These are phyloP conservation scores for Varanus komodoensis DNA, from an alignment of 2,113 vertebrate species.

Conservation along the genomic window DNA sequence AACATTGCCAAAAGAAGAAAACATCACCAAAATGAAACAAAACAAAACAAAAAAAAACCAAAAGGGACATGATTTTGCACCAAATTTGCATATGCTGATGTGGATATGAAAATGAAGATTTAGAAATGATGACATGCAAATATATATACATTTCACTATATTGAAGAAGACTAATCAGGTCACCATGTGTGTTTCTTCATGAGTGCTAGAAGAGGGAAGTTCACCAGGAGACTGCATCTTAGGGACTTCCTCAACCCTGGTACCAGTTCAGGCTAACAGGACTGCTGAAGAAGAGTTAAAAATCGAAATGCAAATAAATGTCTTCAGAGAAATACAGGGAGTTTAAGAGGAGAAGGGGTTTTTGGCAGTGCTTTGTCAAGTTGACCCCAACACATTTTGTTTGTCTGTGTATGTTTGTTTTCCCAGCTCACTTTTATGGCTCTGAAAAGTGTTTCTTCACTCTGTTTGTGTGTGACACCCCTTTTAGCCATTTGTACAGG, in stretches of 20 bases:
- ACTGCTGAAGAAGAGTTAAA: background rate
- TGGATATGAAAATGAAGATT: too few species aligned
- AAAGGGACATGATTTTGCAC: too few species aligned
- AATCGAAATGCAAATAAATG: background rate
- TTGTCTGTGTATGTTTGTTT: background rate
- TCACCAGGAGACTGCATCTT: background rate
- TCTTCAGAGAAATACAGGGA: background rate
- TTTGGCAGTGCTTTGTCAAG: conserved; percentile 15
- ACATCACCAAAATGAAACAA: too few species aligned
- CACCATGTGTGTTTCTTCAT: too few species aligned
- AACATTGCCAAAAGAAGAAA: too few species aligned
- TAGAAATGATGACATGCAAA: too few species aligned
- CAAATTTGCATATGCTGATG: too few species aligned
- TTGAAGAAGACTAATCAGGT: too few species aligned
- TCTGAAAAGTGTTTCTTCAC: conserved; percentile 71
- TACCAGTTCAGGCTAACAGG: background rate
- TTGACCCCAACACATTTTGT: conserved; percentile 42
- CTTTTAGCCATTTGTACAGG: conserved; percentile 40
- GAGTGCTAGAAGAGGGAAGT: background rate
- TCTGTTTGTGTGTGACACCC: conserved; percentile 56
- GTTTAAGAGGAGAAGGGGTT: background rate
- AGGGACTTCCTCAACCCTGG: background rate
- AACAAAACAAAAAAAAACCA: too few species aligned
- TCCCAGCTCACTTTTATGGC: conserved; percentile 58
- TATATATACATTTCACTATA: too few species aligned